A percentile compares a stretch with the other conserved stretches of the same genome.
Conservation (phyloP, 2,888 invertebrate species). For the Hetaerina titia region DNA sequence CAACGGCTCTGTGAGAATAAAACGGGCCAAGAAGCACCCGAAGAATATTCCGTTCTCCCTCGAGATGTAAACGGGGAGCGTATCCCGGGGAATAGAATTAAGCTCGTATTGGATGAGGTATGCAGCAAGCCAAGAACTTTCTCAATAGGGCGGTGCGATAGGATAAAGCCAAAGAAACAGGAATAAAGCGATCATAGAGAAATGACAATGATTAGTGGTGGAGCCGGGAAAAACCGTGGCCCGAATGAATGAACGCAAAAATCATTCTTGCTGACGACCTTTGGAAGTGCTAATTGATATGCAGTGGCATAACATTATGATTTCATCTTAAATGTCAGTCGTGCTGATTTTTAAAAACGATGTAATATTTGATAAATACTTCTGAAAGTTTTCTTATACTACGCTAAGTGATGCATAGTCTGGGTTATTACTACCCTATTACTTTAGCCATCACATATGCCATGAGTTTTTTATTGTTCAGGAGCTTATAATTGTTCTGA, state of each 20-base stretch:
- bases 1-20: conserved; percentile 13
- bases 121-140: neutral
- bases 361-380: too few species aligned
- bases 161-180: neutral
- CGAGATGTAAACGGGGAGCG: neutral
- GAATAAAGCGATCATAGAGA: neutral
- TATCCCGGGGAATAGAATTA: conserved; percentile 30
- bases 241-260: neutral
- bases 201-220: neutral
- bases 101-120: neutral
- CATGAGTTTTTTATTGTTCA: too few species aligned
- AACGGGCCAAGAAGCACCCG: conserved; percentile 2
- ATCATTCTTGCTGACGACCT: neutral
- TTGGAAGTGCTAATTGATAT: neutral
- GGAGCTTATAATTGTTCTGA: too few species aligned
- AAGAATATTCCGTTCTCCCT: conserved; percentile 13
- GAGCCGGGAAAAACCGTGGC: neutral
- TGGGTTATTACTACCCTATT: too few species aligned
- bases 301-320: too few species aligned
- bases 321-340: too few species aligned
- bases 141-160: neutral
- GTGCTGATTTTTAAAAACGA: too few species aligned
- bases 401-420: too few species aligned
- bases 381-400: too few species aligned
- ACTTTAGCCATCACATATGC: too few species aligned